Base-by-base conservation (phyloP, 2,888 invertebrate species). In the Leucophora obtusa region DNA sequence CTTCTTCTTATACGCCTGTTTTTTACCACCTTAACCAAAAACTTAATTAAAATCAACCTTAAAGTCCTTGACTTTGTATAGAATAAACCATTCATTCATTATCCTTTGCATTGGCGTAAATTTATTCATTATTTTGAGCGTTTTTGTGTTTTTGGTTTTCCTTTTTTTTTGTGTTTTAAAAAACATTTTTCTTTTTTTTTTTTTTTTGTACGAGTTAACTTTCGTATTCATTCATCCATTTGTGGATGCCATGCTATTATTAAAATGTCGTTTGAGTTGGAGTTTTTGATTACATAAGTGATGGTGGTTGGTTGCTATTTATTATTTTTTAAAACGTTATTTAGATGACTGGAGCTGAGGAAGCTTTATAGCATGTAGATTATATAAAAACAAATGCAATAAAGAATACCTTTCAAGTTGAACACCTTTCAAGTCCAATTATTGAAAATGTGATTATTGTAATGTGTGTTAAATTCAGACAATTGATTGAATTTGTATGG, bases 361-460 rank as follows among this genome's bases (percentile, higher is more conserved):
- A 28, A 24, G 50, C 15, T 28, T 7, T 8, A 8, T 50, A 28
- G 28, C 6, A n/a, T 24, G 21, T 7, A n/a, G 18, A 35, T 33
- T 58, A 28, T 21, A 5, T 18, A 53, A n/a, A 24, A 24, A 58
- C 56, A 58, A 33, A 58, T 33, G 33, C 6, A 28, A 47, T 7
- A 47, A 63, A 68, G 35, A 51, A 53, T 28, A 83, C 84, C 84
- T 82, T 83, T 83, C 80, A 81, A 79, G 77, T 77, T 83, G 81
- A 83, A 83, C 83, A 82, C 83, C 83, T 83, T 76, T 80, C 76
- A 80, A 80, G 80, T 76, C 69, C 80, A 76, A 76, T 80, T 80
- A 76, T 80, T 56, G 68, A 78, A 73, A 78, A 56, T 78, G 62
- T 63, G 66, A 72, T 78, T 66, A 62, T 78, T 71, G 51, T 72